A percentile compares a stretch with the other conserved stretches of the same genome.
phyloP scores from a whole-genome alignment of 2,113 vertebrate genomes.

The Notarius lentiginosus region DNA sequence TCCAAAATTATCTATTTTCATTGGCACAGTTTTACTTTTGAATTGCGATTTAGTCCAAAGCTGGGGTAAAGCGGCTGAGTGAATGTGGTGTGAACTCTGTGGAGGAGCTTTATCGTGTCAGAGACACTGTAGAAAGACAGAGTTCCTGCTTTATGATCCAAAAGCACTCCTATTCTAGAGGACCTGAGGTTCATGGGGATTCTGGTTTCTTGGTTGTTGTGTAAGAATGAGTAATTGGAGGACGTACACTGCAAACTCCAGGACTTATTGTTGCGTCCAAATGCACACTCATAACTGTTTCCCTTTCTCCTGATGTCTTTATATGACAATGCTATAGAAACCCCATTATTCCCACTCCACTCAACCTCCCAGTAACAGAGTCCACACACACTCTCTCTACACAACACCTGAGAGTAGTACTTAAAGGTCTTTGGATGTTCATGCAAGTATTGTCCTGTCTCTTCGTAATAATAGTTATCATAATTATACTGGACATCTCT shows the following conservation, averaged over 20 bases:
- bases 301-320: slow-evolving; percentile 34
- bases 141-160: slow-evolving; percentile 7
- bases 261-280: slow-evolving; percentile 32
- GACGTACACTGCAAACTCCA: slow-evolving; percentile 18
- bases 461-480: no score
- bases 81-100: slow-evolving; percentile 18
- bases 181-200: not conserved
- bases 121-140: slow-evolving; percentile 35
- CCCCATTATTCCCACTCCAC: not conserved
- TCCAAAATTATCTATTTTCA: not conserved
- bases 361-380: slow-evolving; percentile 41
- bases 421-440: not conserved
- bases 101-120: not conserved
- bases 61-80: slow-evolving; percentile 29
- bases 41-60: not conserved
- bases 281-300: slow-evolving; percentile 2
- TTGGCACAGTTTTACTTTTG: not conserved
- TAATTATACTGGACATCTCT: no score
- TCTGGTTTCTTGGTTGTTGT: slow-evolving; percentile 20
- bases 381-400: not conserved
- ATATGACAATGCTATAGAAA: slow-evolving; percentile 14
- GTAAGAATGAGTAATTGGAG: not conserved
- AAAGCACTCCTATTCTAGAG: slow-evolving; percentile 28
- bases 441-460: no score
- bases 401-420: not conserved